A percentile compares a stretch with the other conserved stretches of the same genome.
Conservation (phyloP, 2,888 invertebrate genomes). For the Patella caerulea region DNA sequence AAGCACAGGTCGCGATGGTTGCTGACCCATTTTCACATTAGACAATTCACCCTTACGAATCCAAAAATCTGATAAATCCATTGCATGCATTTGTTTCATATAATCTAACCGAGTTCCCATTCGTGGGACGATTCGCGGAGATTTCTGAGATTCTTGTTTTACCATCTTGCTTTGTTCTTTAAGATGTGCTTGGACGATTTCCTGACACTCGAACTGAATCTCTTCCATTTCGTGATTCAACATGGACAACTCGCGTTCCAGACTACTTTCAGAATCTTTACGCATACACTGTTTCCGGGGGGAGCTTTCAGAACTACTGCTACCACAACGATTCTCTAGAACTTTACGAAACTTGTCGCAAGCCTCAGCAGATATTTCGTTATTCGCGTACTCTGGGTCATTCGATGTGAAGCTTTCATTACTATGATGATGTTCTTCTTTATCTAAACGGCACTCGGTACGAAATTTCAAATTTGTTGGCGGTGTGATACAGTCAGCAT, state of each 20-base stretch:
- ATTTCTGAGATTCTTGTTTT: slow-evolving; percentile 48
- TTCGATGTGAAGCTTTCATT: slow-evolving; percentile 65
- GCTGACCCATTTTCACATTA: slow-evolving; percentile 22
- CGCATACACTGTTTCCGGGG: slow-evolving; percentile 44
- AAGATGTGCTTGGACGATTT: slow-evolving; percentile 70
- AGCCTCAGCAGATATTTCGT: slow-evolving; percentile 60
- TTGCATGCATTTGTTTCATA: slow-evolving; percentile 57
- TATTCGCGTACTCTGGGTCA: slow-evolving; percentile 44
- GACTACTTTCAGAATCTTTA: slow-evolving; percentile 65
- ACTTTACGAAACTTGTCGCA: slow-evolving; percentile 65
- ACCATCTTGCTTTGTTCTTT: slow-evolving; percentile 36
- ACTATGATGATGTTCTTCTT: slow-evolving; percentile 68
- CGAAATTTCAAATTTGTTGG: slow-evolving; percentile 26
- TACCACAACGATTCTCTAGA: slow-evolving; percentile 59
- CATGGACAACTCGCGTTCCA: slow-evolving; percentile 75
- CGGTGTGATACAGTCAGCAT: slow-evolving; percentile 55
- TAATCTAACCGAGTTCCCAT: slow-evolving; percentile 69
- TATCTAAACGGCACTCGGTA: slow-evolving; percentile 45
- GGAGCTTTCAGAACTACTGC: slow-evolving; percentile 28
- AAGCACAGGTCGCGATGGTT: slow-evolving; percentile 14
- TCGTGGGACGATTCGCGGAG: slow-evolving; percentile 65
- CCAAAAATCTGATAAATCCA: slow-evolving; percentile 47
- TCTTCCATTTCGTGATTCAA: slow-evolving; percentile 77
- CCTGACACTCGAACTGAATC: slow-evolving; percentile 74
- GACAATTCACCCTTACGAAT: slow-evolving; percentile 40